A percentile compares a stretch with the other conserved stretches of the same genome.
Evolutionary conservation across 2,797 vertebrate genomes (phyloP).

Genomic region (Podargus strigoides): DNA sequence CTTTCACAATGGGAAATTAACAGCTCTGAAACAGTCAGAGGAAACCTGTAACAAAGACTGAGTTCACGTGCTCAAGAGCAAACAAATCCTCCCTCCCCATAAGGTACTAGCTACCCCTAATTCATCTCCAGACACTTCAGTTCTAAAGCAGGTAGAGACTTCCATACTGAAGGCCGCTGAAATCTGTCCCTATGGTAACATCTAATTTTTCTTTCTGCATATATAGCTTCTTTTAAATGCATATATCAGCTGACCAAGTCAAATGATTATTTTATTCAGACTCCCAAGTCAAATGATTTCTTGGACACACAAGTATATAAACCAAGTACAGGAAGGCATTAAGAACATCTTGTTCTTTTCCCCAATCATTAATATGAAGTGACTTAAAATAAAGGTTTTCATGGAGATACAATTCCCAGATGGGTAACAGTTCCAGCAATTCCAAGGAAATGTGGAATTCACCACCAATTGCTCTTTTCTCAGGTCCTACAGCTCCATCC

Average conservation of each 20-base stretch:
- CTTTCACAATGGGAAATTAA: conserved; percentile 4
- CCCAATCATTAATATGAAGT: background rate
- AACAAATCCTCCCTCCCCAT: background rate
- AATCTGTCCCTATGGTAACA: background rate
- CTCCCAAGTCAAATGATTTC: background rate
- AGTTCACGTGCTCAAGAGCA: background rate
- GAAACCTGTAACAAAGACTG: background rate
- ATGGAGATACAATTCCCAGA: background rate
- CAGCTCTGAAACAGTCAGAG: background rate
- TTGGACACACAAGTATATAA: background rate
- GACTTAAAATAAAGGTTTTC: background rate
- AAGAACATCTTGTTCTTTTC: background rate
- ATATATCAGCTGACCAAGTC: background rate
- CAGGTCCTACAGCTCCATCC: background rate
- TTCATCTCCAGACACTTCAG: background rate
- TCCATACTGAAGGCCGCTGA: background rate
- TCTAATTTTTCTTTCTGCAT: background rate
- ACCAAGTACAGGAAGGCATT: background rate
- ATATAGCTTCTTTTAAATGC: background rate
- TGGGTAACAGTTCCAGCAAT: background rate
- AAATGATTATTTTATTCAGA: background rate
- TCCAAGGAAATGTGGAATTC: background rate
- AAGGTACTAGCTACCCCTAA: background rate
- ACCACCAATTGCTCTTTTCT: background rate
- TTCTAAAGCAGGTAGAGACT: background rate